Percentiles rank a stretch among this genome's conserved stretches.
Evolutionary conservation across 2,888 invertebrate species (phyloP).

Genomic region (Pristionchus entomophagus): DNA sequence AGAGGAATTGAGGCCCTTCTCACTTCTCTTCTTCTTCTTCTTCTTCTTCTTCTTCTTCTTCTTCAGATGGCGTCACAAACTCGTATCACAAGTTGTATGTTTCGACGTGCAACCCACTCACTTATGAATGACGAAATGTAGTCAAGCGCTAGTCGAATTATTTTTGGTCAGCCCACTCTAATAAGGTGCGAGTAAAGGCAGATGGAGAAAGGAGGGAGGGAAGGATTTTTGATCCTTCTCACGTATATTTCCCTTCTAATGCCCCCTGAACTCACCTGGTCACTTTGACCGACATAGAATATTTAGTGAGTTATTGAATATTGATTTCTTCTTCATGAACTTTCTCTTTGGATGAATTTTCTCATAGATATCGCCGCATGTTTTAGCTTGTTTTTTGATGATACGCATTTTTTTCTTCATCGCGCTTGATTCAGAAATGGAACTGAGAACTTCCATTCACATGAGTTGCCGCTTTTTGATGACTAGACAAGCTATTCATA

Average conservation of each 20-base stretch:
- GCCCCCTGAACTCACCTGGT: neutral
- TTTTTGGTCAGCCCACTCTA: slow-evolving; percentile 14
- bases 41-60: neutral
- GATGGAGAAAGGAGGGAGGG: neutral
- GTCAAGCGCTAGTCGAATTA: slow-evolving; percentile 3
- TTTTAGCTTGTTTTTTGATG: too few species aligned
- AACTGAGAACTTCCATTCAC: neutral
- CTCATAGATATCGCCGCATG: too few species aligned
- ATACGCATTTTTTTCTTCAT: too few species aligned
- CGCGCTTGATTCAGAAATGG: too few species aligned
- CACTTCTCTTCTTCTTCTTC: neutral
- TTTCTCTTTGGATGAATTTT: too few species aligned
- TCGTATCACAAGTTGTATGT: neutral
- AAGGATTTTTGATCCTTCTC: neutral
- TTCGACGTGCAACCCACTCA: slow-evolving; percentile 38
- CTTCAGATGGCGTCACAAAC: neutral
- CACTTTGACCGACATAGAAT: too few species aligned
- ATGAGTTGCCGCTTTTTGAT: neutral
- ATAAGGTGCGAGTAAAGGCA: slow-evolving; percentile 15
- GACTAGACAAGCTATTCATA: slow-evolving; percentile 17
- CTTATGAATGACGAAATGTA: slow-evolving; percentile 32
- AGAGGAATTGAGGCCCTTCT: neutral
- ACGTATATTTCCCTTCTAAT: neutral
- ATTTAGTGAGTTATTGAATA: too few species aligned
- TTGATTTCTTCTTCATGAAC: too few species aligned